These are phyloP conservation scores for Forficula auricularia DNA, from an alignment of 1,140 invertebrate species.

Conservation along the genomic window DNA sequence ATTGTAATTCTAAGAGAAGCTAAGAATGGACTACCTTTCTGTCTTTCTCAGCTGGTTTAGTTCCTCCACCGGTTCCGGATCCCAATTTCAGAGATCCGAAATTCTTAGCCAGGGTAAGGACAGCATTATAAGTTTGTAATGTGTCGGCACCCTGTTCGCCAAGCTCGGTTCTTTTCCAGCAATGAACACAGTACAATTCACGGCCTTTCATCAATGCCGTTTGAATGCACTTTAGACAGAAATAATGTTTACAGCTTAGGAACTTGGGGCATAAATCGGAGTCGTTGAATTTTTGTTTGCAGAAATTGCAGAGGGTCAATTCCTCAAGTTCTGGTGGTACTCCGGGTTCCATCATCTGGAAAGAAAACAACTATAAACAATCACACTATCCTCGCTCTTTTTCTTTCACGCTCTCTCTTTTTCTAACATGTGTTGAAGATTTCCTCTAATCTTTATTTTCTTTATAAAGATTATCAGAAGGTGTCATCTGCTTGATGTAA, in stretches of 20 bases:
- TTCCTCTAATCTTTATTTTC: too few relatives aligned
- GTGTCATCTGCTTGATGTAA: too few relatives aligned
- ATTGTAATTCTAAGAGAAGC: too few relatives aligned
- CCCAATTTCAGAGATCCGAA: slow-evolving; percentile 35
- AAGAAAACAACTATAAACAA: slow-evolving; percentile 1
- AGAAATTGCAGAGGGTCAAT: slow-evolving; percentile 47
- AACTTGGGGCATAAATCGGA: slow-evolving; percentile 48
- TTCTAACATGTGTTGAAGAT: too few relatives aligned
- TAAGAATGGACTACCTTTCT: slow-evolving; percentile 25
- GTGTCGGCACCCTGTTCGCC: slow-evolving; percentile 40
- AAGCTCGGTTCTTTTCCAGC: slow-evolving; percentile 44
- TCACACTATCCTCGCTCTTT: slow-evolving; percentile 1
- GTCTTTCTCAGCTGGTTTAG: slow-evolving; percentile 30
- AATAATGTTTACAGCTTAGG: slow-evolving; percentile 55
- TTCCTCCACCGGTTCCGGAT: slow-evolving; percentile 12
- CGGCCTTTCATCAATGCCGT: slow-evolving; percentile 39
- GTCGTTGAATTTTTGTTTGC: slow-evolving; percentile 50
- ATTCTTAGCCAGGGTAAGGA: slow-evolving; percentile 41
- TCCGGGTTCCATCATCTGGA: slow-evolving; percentile 21
- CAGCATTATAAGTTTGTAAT: slow-evolving; percentile 42
- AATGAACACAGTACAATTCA: slow-evolving; percentile 46
- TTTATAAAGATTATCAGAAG: too few relatives aligned
- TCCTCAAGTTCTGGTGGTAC: slow-evolving; percentile 45
- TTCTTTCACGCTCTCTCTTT: too few relatives aligned
- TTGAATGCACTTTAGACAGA: slow-evolving; percentile 53